Base-by-base conservation (phyloP, 2,888 invertebrate species). In the Harpalus rubripes region DNA sequence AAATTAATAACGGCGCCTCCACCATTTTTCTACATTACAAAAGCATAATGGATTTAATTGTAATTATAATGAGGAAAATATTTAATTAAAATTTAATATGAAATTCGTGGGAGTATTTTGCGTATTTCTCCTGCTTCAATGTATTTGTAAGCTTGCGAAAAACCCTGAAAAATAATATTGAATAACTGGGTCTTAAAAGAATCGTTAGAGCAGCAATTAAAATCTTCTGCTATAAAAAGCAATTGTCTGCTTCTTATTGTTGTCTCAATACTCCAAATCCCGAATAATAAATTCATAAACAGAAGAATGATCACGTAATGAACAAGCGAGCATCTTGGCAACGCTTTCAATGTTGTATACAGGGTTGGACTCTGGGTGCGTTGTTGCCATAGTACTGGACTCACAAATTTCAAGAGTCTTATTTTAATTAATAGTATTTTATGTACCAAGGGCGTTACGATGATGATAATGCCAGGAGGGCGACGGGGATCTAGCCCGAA, bases 301-400 rank as follows among this genome's bases (percentile, higher is more conserved):
- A 44, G 72, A 74, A 74, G 72, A 74, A 74, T 74, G 72, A 74
- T 74, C 72, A 16, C 15, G 18, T 74, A 74, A 74, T 74, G 72
- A 74, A 74, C 41, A 74, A 41, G 44, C 72, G 15, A 44, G 16
- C 44, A 18, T 8, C 44, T 74, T 74, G 15, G 41, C 41, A 74
- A 44, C 16, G 39, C 41, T 68, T 18, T 6, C 72, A 15, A n/a
- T 44, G 16, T 41, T 15, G 41, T 41, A 72, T 72, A 72, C 72
- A 41, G 32, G 32, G 41, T 8, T 7, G 18, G 39, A 39, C 68
- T 26, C 7, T 22, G 63, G 63, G 12, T 7, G 10, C 7, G 72
- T 74, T 18, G 72, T 74, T 18, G 44, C 44, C 72, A 44, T 15
- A 63, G 22, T 18, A 10, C 22, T 8, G 63, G 63, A 26, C 18